Conservation (phyloP, 2,113 vertebrate species). For the Mustela nigripes region DNA sequence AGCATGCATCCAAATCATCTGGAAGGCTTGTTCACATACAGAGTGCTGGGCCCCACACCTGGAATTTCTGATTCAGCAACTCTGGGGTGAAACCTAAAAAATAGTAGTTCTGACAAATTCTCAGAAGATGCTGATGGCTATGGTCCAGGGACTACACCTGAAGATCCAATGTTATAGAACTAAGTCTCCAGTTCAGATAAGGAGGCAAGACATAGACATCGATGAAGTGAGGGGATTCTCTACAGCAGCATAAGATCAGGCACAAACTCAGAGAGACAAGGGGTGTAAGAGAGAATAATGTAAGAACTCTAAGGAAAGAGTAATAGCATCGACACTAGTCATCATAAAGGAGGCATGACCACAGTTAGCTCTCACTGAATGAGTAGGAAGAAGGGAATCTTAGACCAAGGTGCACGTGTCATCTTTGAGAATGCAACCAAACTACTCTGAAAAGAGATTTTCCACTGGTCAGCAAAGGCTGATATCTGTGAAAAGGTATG, state of each 20-base stretch:
- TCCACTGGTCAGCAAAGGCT: not conserved
- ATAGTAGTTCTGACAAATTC: not conserved
- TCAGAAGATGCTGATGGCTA: not conserved
- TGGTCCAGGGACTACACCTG: not conserved
- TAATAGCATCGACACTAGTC: not conserved
- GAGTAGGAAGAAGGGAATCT: not conserved
- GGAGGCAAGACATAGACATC: not conserved
- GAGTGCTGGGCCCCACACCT: not conserved
- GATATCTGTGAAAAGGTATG: not conserved
- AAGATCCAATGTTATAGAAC: not conserved
- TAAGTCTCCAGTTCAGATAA: not conserved
- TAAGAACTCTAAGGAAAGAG: not conserved
- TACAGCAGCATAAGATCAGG: not conserved
- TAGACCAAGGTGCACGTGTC: not conserved
- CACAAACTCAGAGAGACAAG: not conserved
- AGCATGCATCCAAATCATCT: not conserved
- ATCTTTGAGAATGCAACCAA: not conserved
- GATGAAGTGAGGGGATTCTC: not conserved
- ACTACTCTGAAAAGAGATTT: not conserved
- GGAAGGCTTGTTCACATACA: not conserved
- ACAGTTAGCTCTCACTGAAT: not conserved
- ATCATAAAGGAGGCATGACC: not conserved
- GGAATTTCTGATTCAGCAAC: not conserved
- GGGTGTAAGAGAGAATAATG: not conserved
- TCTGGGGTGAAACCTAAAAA: not conserved